Conservation (phyloP, 35 echinoderm and acorn worm genomes). For the Apostichopus californicus region DNA sequence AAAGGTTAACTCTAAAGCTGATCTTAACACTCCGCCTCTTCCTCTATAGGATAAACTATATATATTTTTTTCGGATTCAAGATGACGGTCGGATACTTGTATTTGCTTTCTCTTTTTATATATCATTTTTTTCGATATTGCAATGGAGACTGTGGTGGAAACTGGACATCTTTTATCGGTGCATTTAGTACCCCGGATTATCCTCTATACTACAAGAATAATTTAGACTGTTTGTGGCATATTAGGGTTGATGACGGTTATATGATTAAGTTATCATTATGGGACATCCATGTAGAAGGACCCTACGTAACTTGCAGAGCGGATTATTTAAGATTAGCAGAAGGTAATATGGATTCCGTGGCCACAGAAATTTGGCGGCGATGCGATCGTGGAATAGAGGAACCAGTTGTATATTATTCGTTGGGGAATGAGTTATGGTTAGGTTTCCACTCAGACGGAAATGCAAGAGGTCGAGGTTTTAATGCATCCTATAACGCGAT, state of each 20-base stretch:
- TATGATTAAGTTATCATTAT: slow-evolving; percentile 13
- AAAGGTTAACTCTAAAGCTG: too few relatives aligned
- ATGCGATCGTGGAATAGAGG: slow-evolving; percentile 31
- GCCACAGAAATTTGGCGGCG: background rate
- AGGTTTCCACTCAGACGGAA: slow-evolving; percentile 13
- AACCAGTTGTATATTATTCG: background rate
- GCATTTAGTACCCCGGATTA: background rate
- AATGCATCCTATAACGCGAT: slow-evolving; percentile 41
- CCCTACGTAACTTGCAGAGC: slow-evolving; percentile 6
- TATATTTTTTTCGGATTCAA: background rate
- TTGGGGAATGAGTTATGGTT: background rate
- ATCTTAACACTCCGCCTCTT: too few relatives aligned
- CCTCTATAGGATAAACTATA: too few relatives aligned
- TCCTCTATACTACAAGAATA: slow-evolving; percentile 39
- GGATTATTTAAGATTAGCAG: slow-evolving; percentile 4
- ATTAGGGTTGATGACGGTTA: background rate
- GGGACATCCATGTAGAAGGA: slow-evolving; percentile 33
- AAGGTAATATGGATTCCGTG: background rate
- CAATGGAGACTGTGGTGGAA: background rate
- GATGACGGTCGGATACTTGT: background rate
- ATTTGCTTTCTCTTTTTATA: background rate
- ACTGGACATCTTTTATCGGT: slow-evolving; percentile 12
- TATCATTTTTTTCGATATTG: background rate
- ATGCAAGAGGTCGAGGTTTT: slow-evolving; percentile 19
- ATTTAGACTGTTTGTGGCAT: slow-evolving; percentile 31